A percentile compares a stretch with the other conserved stretches of the same genome.
phyloP scores from a whole-genome alignment of 2,888 invertebrate genomes.

The Drosophila austrosaltans region DNA sequence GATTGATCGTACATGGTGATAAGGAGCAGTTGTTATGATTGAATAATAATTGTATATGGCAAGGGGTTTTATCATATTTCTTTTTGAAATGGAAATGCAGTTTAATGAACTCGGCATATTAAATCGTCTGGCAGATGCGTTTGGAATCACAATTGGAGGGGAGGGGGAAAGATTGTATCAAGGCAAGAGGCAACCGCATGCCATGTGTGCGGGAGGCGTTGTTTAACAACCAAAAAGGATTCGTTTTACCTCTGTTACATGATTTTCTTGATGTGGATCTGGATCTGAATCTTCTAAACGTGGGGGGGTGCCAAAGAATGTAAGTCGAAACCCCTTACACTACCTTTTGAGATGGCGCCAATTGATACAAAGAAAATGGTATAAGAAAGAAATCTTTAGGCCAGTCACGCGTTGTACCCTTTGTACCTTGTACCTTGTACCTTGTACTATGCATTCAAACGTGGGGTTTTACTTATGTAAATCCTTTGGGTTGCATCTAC shows the following conservation, averaged over 20 bases:
- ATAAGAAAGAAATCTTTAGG: not conserved
- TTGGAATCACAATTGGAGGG: constrained; percentile 33
- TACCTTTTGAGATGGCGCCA: not conserved
- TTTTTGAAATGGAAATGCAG: constrained; percentile 18
- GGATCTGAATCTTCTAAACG: too few relatives aligned
- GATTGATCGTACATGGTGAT: constrained; percentile 8
- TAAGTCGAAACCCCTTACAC: not conserved
- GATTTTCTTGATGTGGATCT: not conserved
- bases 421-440: too few relatives aligned
- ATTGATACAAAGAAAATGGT: not conserved
- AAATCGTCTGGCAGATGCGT: constrained; percentile 47
- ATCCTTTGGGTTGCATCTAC: constrained; percentile 39
- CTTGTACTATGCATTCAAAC: too few relatives aligned
- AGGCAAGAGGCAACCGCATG: constrained; percentile 32
- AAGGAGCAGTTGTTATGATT: constrained; percentile 49
- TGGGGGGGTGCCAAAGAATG: not conserved
- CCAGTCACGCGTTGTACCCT: not conserved
- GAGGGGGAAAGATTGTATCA: not conserved
- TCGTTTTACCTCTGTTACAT: constrained; percentile 7
- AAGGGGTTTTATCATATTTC: constrained; percentile 1
- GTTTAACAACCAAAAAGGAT: not conserved
- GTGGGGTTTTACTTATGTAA: constrained; percentile 21
- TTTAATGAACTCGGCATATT: constrained; percentile 40
- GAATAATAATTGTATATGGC: constrained; percentile 45
- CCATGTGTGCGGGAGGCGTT: constrained; percentile 66